Conservation (phyloP, 2,888 invertebrate species). For the Rhogogaster chlorosoma region DNA sequence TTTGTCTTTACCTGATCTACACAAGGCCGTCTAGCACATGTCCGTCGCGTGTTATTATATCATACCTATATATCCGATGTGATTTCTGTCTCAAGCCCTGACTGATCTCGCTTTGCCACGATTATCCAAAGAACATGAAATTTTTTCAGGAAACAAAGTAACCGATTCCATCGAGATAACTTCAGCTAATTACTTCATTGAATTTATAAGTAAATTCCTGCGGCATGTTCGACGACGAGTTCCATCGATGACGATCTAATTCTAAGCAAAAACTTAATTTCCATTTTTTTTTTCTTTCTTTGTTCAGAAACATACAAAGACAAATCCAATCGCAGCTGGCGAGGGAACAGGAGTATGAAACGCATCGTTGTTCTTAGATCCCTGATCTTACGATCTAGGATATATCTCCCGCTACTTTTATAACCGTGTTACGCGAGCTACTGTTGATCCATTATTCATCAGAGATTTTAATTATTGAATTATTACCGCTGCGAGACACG, state of each 20-base stretch:
- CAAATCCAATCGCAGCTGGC: background rate
- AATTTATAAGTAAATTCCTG: too few species aligned
- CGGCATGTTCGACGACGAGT: background rate
- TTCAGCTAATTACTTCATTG: too few species aligned
- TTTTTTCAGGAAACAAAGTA: background rate
- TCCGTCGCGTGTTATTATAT: conserved; percentile 72
- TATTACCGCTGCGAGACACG: conserved; percentile 30
- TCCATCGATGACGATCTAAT: background rate
- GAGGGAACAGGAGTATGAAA: background rate
- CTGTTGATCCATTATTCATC: conserved; percentile 38
- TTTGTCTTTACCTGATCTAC: conserved; percentile 61
- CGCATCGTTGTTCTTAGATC: background rate
- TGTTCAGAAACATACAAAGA: background rate
- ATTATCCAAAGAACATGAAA: background rate
- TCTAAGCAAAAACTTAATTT: too few species aligned
- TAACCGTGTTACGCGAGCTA: background rate
- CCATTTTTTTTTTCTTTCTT: too few species aligned
- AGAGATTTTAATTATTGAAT: conserved; percentile 13
- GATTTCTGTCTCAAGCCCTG: conserved; percentile 16
- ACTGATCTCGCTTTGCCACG: background rate
- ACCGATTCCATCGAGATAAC: too few species aligned
- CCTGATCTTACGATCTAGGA: background rate
- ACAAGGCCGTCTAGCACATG: conserved; percentile 72
- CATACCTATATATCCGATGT: conserved; percentile 60
- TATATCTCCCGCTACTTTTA: background rate